Evolutionary conservation across 2,888 invertebrate genomes (phyloP).

Genomic region (Epistrophella euchroma): DNA sequence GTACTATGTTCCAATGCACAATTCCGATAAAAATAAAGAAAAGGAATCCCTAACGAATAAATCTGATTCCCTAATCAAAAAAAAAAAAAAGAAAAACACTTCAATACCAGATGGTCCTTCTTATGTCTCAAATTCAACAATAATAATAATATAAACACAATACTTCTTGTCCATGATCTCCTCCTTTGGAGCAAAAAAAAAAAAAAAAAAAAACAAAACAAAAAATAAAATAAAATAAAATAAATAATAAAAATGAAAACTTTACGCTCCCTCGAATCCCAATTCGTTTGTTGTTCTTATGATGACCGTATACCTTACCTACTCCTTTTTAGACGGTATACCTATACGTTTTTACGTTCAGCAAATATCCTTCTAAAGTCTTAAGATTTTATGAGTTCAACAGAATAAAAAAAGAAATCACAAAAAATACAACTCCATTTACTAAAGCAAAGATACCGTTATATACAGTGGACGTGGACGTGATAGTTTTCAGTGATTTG

Average conservation of each 20-base stretch:
- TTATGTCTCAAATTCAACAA: constrained; percentile 16
- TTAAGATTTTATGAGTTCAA: constrained; percentile 59
- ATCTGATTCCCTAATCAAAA: neutral
- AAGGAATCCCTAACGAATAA: neutral
- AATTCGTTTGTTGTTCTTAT: constrained; percentile 56
- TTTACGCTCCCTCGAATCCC: constrained; percentile 47
- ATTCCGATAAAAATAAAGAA: constrained; percentile 5
- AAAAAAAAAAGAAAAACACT: neutral
- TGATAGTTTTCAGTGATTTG: constrained; percentile 73
- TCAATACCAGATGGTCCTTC: constrained; percentile 14
- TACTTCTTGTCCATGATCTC: constrained; percentile 32
- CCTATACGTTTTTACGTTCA: constrained; percentile 31
- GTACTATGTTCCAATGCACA: neutral
- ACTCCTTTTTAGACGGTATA: constrained; percentile 19
- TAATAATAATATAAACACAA: constrained; percentile 36
- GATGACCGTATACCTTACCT: constrained; percentile 45
- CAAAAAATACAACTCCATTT: constrained; percentile 42
- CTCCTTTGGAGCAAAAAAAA: neutral
- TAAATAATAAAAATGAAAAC: constrained; percentile 43
- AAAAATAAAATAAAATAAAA: constrained; percentile 16
- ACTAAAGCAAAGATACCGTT: constrained; percentile 49
- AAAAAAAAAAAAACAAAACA: too few species aligned
- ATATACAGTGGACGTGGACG: constrained; percentile 55
- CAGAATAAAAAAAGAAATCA: constrained; percentile 29
- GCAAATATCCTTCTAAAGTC: constrained; percentile 59